phyloP scores from a whole-genome alignment of 1,140 invertebrate species.

The Drosophila lacertosa region DNA sequence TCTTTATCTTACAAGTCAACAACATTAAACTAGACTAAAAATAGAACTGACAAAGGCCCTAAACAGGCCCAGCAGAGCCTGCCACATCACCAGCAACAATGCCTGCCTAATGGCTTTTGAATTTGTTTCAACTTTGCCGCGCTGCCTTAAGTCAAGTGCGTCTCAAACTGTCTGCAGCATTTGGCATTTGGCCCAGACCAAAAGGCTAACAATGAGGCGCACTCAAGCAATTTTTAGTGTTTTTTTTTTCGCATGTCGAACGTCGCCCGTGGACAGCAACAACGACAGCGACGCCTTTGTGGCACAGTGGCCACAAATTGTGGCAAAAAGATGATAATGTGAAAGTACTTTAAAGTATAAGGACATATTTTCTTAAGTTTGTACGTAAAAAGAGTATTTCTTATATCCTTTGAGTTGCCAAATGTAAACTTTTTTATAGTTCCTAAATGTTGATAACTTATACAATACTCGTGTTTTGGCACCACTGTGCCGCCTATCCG shows the following conservation, averaged over 20 bases:
- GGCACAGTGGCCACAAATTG: slow-evolving; percentile 21
- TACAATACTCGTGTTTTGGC: background rate
- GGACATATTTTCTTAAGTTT: too few relatives aligned
- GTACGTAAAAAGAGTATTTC: too few relatives aligned
- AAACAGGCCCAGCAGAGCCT: slow-evolving; percentile 24
- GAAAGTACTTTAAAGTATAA: too few relatives aligned
- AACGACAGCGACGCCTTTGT: slow-evolving; percentile 8
- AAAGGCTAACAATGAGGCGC: slow-evolving; percentile 27
- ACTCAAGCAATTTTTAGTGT: slow-evolving; percentile 27
- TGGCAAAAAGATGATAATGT: too few relatives aligned
- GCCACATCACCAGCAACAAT: background rate
- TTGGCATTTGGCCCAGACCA: slow-evolving; percentile 64
- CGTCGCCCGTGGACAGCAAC: slow-evolving; percentile 2
- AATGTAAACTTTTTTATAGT: too few relatives aligned
- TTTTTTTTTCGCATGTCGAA: slow-evolving; percentile 28
- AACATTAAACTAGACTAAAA: background rate
- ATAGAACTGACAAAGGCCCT: slow-evolving; percentile 11
- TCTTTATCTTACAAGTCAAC: background rate
- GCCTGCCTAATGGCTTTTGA: slow-evolving; percentile 1
- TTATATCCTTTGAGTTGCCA: too few relatives aligned
- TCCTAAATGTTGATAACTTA: too few relatives aligned
- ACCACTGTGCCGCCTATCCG: slow-evolving; percentile 46
- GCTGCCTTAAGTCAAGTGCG: slow-evolving; percentile 52
- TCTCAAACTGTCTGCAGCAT: slow-evolving; percentile 61
- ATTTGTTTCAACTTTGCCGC: slow-evolving; percentile 67